Evolutionary conservation across 92 coral and sea anemone species (phyloP), one percentile per base, ranked within the genome.

Genomic region (Epizoanthus illoricatus): DNA sequence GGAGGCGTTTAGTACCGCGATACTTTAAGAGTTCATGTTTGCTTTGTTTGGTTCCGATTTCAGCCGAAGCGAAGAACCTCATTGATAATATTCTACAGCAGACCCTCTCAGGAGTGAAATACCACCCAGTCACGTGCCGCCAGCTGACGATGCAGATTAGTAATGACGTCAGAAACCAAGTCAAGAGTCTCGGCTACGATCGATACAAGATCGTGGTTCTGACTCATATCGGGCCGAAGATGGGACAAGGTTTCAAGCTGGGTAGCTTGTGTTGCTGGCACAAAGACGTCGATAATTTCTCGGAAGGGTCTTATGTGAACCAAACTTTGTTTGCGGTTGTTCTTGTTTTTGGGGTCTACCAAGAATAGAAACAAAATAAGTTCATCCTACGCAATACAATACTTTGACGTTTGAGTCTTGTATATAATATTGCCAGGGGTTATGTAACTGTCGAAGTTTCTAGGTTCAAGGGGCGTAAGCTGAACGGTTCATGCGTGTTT

Each of bases 181-280:
- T 90, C 47, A 88, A 85, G 58, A 67, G 60, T 33, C 89, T 90
- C 88, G 93, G 93, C 39, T 90, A 73, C 75, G 86, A 88, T 80
- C 89, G 93, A 84, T 90, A 88, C 91, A 90, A 90, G 83, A 80
- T 90, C 89, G 91, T 90, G 74, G 85, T 91, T 40, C 33, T 90
- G 76, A 90, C 91, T 54, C 85, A 74, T 65, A 90, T 90, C 33
- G 93, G 93, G 19, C 88, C 75, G 66, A 80, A 66, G 70, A 88
- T 68, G 86, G 87, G 80, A 0, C 93, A 90, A 74, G 56, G 80
- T 10, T 69, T 90, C 21, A 82, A 75, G 12, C 45, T 90, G 39
- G 89, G 91, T 62, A 88, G 91, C 58, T 60, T 81, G 86, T 90
- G 91, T 41, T 90, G 93, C 69, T 90, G 93, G 93, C 91, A 90